Conservation (phyloP, 1,140 invertebrate genomes). For the Ptiloglossa arizonensis region DNA sequence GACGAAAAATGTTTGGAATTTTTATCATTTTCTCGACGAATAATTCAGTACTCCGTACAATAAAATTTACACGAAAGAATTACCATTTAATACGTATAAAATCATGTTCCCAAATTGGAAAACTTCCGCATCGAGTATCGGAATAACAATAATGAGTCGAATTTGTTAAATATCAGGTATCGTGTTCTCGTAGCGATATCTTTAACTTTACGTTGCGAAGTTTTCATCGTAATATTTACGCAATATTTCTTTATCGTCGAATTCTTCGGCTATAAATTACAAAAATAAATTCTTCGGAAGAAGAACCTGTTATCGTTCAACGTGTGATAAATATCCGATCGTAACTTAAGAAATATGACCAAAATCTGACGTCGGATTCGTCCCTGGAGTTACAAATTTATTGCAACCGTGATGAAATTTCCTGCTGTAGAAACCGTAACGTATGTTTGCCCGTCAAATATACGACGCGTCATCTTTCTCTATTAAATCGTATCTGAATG, state of each 20-base stretch:
- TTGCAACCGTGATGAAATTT: constrained; percentile 27
- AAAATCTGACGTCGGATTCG: constrained; percentile 13
- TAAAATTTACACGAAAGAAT: too few relatives aligned
- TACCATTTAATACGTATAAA: too few relatives aligned
- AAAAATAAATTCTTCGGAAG: constrained; percentile 6
- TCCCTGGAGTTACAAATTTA: constrained; percentile 26
- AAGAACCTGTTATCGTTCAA: constrained; percentile 7
- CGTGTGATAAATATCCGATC: constrained; percentile 21
- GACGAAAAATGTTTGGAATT: too few relatives aligned
- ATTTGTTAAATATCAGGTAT: too few relatives aligned
- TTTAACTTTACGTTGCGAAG: background rate
- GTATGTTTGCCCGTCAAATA: constrained; percentile 11
- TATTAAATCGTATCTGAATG: constrained; percentile 6
- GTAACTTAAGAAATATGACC: constrained; percentile 20
- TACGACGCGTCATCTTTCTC: constrained; percentile 2
- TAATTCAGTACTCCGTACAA: too few relatives aligned
- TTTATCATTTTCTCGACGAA: background rate
- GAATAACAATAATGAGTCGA: too few relatives aligned
- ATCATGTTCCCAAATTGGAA: too few relatives aligned
- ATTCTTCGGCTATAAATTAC: background rate
- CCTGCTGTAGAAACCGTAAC: background rate
- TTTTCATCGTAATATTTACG: background rate
- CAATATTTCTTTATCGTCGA: background rate
- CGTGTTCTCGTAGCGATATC: too few relatives aligned
- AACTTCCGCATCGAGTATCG: too few relatives aligned